Evolutionary conservation across 2,888 invertebrate species (phyloP), one percentile per base, ranked within the genome.

Genomic region (Leptinotarsa tumamoca): DNA sequence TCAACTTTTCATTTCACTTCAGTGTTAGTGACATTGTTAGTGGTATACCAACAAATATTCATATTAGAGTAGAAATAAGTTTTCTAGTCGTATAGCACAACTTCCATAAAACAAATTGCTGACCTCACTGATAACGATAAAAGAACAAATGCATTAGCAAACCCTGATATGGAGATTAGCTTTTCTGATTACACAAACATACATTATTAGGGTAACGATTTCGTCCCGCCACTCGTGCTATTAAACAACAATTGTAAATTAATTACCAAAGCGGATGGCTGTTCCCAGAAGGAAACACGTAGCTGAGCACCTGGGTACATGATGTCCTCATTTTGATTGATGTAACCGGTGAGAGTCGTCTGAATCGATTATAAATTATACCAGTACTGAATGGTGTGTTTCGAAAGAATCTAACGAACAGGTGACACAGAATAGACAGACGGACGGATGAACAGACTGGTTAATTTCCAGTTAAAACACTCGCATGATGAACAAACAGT

Each of bases 311-410:
- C 58, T 58, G 58, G 58, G 21, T 21, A 58, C 23, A 58, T 21
- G 23, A 27, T 58, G 58, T 58, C 58, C 23, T 23, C 58, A 58
- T 23, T 58, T 21, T 58, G 58, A 58, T 58, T 58, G 27, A 58
- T 58, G 58, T 27, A 4, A 27, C 23, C 58, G 4, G 14, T n/a
- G 58, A 14, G 17, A 58, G 15, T 58, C 21, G 15, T 23, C 23
- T 21, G 15, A 23, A 58, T 58, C 21, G 58, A 58, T 58, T 21
- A 43, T 43, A 43, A 43, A 13, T 43, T 43, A 43, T 43, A 43
- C 43, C 43, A 0, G 43, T 10, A 43, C 43, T 43, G 10, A 43
- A 43, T 43, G 43, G 10, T 43, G 10, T 43, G 43, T 10, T 13
- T 43, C 43, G 43, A 3, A 33, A 33, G 2, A 33, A 33, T 33